These are phyloP conservation scores for Harpagoxenus sublaevis DNA, from an alignment of 2,888 invertebrate genomes.

Conservation along the genomic window DNA sequence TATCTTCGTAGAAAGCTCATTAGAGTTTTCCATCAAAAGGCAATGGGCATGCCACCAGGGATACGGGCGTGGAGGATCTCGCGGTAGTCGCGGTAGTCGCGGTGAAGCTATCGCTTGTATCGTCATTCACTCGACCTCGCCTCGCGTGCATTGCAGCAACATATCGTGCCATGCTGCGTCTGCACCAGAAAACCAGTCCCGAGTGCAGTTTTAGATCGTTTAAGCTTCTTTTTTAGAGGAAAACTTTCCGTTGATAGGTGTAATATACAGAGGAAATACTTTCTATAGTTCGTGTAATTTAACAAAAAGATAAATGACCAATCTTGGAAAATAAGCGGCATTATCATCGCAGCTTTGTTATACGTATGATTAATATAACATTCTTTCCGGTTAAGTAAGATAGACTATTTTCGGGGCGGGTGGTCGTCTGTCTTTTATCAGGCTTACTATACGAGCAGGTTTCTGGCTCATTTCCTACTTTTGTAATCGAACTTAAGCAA, in stretches of 20 bases:
- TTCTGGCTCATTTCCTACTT: neutral
- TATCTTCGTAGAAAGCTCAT: neutral
- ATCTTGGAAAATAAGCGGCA: neutral
- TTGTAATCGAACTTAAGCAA: conserved; percentile 13
- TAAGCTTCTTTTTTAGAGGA: conserved; percentile 18
- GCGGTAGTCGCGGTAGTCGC: neutral
- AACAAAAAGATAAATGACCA: conserved; percentile 15
- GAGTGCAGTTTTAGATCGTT: conserved; percentile 26
- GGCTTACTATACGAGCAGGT: neutral
- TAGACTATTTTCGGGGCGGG: neutral
- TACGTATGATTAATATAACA: neutral
- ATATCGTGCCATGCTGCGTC: conserved; percentile 40
- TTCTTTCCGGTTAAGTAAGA: neutral
- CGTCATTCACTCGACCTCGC: conserved; percentile 48
- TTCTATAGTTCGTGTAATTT: neutral
- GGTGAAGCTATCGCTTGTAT: conserved; percentile 39
- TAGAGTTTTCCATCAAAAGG: conserved; percentile 27
- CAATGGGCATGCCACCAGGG: conserved; percentile 26
- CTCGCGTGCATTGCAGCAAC: conserved; percentile 42
- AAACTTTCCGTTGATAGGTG: neutral
- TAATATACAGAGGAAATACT: neutral
- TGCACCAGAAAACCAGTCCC: conserved; percentile 22
- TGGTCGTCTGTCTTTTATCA: neutral
- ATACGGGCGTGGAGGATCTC: conserved; percentile 39
- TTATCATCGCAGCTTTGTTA: neutral